A percentile compares a stretch with the other conserved stretches of the same genome.
These are phyloP conservation scores for Ceratina japonica DNA, from an alignment of 1,140 invertebrate genomes.

Conservation along the genomic window DNA sequence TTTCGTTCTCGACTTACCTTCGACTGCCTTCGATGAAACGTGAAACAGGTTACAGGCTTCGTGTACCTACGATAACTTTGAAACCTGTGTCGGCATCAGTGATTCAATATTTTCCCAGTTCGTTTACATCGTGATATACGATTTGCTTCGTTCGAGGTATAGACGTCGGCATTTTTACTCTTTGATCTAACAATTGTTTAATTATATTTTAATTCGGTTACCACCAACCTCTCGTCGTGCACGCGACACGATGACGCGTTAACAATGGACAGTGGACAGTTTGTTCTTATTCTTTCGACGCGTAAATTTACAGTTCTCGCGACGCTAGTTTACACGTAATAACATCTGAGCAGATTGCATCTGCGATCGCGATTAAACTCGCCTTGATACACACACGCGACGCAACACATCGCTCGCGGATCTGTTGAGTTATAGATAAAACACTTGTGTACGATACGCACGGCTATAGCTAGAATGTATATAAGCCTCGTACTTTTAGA, in stretches of 20 bases:
- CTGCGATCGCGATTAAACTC: conserved; percentile 12
- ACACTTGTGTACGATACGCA: background rate
- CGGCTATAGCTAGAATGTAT: background rate
- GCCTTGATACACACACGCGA: background rate
- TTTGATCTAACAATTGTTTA: background rate
- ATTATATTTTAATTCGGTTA: background rate
- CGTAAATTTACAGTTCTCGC: background rate
- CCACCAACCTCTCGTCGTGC: too few species aligned
- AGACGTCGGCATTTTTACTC: too few species aligned
- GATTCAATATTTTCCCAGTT: conserved; percentile 47
- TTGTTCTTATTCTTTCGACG: too few species aligned
- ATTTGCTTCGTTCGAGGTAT: too few species aligned
- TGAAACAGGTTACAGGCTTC: conserved; percentile 37
- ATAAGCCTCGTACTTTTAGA: background rate
- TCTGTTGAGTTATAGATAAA: conserved; percentile 35
- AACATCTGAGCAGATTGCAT: background rate
- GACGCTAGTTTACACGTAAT: background rate
- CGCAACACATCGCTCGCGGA: background rate
- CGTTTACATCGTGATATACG: conserved; percentile 26
- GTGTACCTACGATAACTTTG: conserved; percentile 37
- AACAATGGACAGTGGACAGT: too few species aligned
- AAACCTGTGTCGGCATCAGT: conserved; percentile 54
- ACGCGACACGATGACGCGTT: too few species aligned
- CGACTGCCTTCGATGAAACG: too few species aligned
- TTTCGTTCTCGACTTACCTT: conserved; percentile 8